A percentile compares a stretch with the other conserved stretches of the same genome.
Evolutionary conservation across 1,140 invertebrate species (phyloP).

Genomic region (Limonius californicus): DNA sequence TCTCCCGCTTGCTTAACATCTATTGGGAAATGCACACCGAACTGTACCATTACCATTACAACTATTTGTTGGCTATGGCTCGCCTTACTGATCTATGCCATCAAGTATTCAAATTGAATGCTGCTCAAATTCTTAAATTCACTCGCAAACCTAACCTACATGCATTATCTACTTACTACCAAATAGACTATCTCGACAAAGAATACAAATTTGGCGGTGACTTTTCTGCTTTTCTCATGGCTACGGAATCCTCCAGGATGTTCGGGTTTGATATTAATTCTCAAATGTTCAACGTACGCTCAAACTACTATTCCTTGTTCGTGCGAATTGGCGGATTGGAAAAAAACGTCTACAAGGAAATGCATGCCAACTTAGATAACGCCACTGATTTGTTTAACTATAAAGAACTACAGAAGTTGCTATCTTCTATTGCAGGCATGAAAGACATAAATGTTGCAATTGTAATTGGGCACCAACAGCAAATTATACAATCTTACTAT

Average conservation of each 20-base stretch:
- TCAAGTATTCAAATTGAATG: slow-evolving; percentile 36
- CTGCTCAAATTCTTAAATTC: slow-evolving; percentile 30
- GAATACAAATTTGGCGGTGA: slow-evolving; percentile 18
- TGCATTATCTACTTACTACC: slow-evolving; percentile 21
- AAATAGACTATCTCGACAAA: slow-evolving; percentile 21
- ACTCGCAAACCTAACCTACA: slow-evolving; percentile 17
- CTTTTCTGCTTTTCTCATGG: background rate
- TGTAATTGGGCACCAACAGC: no score
- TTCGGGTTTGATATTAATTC: background rate
- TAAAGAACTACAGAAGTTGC: no score
- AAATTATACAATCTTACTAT: no score
- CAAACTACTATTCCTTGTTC: no score
- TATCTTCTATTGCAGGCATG: no score
- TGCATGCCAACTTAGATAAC: no score
- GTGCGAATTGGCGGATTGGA: no score
- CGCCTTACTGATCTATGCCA: slow-evolving; percentile 45
- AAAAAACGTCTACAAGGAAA: no score
- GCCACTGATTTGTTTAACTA: no score
- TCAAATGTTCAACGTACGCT: background rate
- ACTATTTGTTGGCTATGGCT: slow-evolving; percentile 42
- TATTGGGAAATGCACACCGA: slow-evolving; percentile 48
- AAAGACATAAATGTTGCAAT: no score
- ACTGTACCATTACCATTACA: slow-evolving; percentile 49
- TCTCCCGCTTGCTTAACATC: slow-evolving; percentile 43
- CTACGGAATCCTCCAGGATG: background rate